Conservation (phyloP, 53 echinoderm and acorn worm species). For the Holothuria scabra region DNA sequence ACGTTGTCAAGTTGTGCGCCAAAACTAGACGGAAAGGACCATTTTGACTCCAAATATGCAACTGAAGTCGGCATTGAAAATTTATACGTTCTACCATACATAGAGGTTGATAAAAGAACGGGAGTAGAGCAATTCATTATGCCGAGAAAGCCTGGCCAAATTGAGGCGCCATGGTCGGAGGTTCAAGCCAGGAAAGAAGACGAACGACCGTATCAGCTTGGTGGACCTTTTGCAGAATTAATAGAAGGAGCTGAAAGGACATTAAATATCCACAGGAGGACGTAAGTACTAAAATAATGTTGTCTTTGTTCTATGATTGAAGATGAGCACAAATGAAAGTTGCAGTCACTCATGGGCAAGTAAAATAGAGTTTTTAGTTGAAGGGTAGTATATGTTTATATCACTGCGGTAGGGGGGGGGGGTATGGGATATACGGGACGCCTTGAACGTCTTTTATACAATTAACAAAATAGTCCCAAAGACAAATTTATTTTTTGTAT, state of each 20-base stretch:
- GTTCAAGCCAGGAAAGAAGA: not conserved
- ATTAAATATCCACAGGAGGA: slow-evolving; percentile 18
- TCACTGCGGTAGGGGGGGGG: too few relatives aligned
- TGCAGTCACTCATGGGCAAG: too few relatives aligned
- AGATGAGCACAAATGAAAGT: too few relatives aligned
- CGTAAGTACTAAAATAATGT: not conserved
- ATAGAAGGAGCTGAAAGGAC: slow-evolving; percentile 8
- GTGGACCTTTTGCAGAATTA: slow-evolving; percentile 6
- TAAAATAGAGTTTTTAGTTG: too few relatives aligned
- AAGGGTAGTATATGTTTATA: too few relatives aligned
- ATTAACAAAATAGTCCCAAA: too few relatives aligned
- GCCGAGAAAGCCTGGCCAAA: not conserved
- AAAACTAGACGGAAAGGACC: slow-evolving; percentile 37
- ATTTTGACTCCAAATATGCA: slow-evolving; percentile 16
- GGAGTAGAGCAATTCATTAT: not conserved
- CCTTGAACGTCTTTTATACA: too few relatives aligned
- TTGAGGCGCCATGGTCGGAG: not conserved
- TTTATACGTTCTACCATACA: slow-evolving; percentile 27
- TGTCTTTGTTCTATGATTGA: not conserved
- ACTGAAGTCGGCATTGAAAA: slow-evolving; percentile 33
- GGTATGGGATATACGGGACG: too few relatives aligned
- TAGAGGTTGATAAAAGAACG: not conserved
- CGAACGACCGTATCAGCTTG: slow-evolving; percentile 4
- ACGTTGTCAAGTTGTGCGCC: not conserved
- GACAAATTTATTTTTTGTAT: too few relatives aligned